These are phyloP conservation scores for Helobdella robusta DNA, from an alignment of 2,888 invertebrate species.

Conservation along the genomic window DNA sequence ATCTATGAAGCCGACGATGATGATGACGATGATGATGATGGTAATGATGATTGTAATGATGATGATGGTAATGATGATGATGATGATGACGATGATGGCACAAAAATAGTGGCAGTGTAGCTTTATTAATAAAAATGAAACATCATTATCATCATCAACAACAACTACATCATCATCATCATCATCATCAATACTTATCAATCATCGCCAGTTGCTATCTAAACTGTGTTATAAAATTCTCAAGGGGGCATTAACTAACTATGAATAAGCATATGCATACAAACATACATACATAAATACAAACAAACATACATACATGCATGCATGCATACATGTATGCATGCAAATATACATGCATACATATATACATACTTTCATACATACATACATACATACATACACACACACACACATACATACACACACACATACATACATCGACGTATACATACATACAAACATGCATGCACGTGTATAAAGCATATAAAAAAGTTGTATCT, in stretches of 20 bases:
- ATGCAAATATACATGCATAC: not conserved
- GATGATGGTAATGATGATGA: conserved; percentile 27
- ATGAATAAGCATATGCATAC: not conserved
- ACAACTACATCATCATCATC: not conserved
- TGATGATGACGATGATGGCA: conserved; percentile 22
- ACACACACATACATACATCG: not conserved
- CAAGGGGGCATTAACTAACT: not conserved
- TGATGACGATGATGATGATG: conserved; percentile 23
- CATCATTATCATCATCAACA: conserved; percentile 10
- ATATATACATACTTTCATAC: not conserved
- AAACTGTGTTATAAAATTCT: no score
- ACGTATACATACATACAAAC: not conserved
- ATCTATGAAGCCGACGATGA: conserved; percentile 19
- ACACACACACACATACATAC: no score
- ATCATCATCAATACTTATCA: not conserved
- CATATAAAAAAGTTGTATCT: no score
- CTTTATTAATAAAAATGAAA: not conserved
- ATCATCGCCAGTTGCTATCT: no score
- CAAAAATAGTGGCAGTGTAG: not conserved
- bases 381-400: conserved; percentile 1
- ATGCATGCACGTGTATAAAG: conserved; percentile 1
- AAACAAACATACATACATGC: not conserved
- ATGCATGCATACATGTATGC: conserved; percentile 2
- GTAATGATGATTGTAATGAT: conserved; percentile 24
- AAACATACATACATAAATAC: not conserved